Percentiles rank a stretch among this genome's conserved stretches.
These are phyloP conservation scores for Corvus cornix DNA, from an alignment of 2,113 vertebrate species.

Conservation along the genomic window DNA sequence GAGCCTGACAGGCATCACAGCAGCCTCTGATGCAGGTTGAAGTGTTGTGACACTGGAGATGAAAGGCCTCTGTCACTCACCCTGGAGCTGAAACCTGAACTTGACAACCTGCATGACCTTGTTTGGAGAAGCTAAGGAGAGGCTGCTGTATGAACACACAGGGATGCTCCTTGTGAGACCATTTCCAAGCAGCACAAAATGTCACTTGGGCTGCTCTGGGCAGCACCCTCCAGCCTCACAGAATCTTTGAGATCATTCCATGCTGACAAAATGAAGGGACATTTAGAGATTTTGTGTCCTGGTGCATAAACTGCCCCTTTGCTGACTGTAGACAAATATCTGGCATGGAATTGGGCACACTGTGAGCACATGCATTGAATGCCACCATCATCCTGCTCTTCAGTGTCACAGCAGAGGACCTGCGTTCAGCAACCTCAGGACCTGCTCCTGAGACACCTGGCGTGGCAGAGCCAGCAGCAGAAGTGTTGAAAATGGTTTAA, in stretches of 20 bases:
- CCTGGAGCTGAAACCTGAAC: not conserved
- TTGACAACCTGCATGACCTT: not conserved
- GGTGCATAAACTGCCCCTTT: not conserved
- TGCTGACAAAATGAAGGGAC: not conserved
- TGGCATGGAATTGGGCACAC: not conserved
- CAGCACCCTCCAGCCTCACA: fast-evolving
- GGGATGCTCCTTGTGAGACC: not conserved
- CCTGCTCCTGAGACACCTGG: not conserved
- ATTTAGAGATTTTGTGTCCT: not conserved
- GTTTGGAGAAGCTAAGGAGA: not conserved
- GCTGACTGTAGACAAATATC: not conserved
- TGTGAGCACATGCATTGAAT: not conserved
- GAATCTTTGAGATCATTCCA: not conserved
- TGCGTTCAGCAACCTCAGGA: not conserved
- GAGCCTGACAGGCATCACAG: not conserved
- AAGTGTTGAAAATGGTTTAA: not conserved
- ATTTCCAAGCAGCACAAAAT: not conserved
- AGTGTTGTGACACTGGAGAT: not conserved
- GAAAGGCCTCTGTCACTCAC: not conserved
- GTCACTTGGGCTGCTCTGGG: not conserved
- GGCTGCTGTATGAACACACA: not conserved
- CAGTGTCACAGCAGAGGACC: not conserved
- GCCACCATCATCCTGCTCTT: not conserved
- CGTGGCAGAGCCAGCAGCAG: not conserved
- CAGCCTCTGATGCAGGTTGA: not conserved